A percentile compares a stretch with the other conserved stretches of the same genome.
Evolutionary conservation across 2,797 vertebrate genomes (phyloP).

Genomic region (Acipenser oxyrinchus): DNA sequence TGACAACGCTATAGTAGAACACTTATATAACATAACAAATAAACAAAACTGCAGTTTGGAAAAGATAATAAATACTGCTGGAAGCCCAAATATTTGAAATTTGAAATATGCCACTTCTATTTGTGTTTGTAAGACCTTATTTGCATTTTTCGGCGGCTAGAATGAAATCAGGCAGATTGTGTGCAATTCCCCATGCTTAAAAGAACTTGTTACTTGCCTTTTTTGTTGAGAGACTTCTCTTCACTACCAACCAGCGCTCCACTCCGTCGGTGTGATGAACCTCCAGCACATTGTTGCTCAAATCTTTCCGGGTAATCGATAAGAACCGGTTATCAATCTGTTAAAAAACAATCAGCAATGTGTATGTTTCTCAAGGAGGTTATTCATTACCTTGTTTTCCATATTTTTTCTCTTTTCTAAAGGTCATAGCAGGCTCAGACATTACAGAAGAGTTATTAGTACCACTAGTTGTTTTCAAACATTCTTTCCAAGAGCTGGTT

Average conservation of each 20-base stretch:
- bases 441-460: no score
- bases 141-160: not conserved
- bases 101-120: constrained; percentile 4
- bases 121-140: not conserved
- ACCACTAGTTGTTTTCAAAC: no score
- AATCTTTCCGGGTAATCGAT: constrained; percentile 60
- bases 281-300: constrained; percentile 57
- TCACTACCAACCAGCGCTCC: constrained; percentile 68
- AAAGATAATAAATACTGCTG: constrained; percentile 7
- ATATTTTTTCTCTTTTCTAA: no score
- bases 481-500: no score
- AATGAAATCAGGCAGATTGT: not conserved
- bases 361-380: no score
- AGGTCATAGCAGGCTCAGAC: no score
- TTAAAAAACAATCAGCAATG: no score
- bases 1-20: constrained; percentile 13
- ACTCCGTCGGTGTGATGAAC: constrained; percentile 53
- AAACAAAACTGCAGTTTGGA: not conserved
- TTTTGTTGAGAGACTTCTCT: constrained; percentile 49
- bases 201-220: constrained; percentile 41
- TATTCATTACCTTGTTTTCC: no score
- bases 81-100: constrained; percentile 11
- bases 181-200: not conserved
- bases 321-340: constrained; percentile 53
- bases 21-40: constrained; percentile 25